phyloP scores from a whole-genome alignment of 2,113 vertebrate species.

The Excalfactoria chinensis region DNA sequence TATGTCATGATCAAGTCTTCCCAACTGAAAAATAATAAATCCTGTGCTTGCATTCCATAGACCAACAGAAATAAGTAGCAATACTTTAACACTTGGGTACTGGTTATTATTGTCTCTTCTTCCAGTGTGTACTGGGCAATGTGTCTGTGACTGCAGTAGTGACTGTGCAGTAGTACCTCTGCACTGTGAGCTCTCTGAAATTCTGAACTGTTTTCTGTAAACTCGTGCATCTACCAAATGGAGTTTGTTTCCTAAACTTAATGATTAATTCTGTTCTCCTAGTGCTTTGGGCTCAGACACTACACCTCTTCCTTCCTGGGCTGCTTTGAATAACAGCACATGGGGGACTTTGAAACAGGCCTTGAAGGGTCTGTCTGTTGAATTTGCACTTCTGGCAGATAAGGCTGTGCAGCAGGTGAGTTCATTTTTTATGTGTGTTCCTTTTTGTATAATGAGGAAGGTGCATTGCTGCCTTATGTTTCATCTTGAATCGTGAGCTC shows the following conservation, averaged over 20 bases:
- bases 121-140: not conserved
- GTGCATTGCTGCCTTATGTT: not conserved
- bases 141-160: not conserved
- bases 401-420: constrained; percentile 94
- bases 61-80: not conserved
- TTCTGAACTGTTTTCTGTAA: not conserved
- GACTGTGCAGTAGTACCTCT: not conserved
- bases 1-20: not conserved
- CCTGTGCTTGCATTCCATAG: not conserved
- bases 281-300: constrained; percentile 92
- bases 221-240: not conserved
- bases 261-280: not conserved
- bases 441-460: not conserved
- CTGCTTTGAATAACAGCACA: constrained; percentile 82
- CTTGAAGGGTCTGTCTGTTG: constrained; percentile 91
- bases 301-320: constrained; percentile 87
- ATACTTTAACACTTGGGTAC: not conserved
- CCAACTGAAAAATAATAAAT: not conserved
- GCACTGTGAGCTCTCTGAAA: not conserved
- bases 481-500: not conserved
- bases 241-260: not conserved
- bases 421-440: not conserved
- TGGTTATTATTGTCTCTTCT: not conserved
- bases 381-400: constrained; percentile 92
- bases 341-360: constrained; percentile 91